Evolutionary conservation across 2,888 invertebrate genomes (phyloP).

Genomic region (Mimumesa dahlbomi): DNA sequence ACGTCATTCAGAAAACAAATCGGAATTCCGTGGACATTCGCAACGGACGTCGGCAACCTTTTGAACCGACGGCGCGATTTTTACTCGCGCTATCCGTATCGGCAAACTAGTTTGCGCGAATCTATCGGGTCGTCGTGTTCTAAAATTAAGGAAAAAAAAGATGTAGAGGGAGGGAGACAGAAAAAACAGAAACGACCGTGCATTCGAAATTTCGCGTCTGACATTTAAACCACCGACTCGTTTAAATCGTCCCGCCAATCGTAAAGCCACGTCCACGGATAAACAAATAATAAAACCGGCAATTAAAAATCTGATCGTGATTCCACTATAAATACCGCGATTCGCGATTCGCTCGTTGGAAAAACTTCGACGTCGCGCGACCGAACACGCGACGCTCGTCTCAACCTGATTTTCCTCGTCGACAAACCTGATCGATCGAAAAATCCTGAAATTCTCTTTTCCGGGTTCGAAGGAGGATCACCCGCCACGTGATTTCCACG

Average conservation of each 20-base stretch:
- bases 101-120: background rate
- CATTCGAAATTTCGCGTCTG: background rate
- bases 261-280: background rate
- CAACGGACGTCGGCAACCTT: too few relatives aligned
- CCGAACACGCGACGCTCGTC: background rate
- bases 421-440: too few relatives aligned
- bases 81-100: too few relatives aligned
- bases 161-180: too few relatives aligned
- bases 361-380: background rate
- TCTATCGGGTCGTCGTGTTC: background rate
- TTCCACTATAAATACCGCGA: background rate
- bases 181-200: too few relatives aligned
- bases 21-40: background rate
- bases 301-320: background rate
- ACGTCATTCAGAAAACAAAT: too few relatives aligned
- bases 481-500: too few relatives aligned
- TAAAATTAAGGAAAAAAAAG: too few relatives aligned
- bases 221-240: conserved; percentile 1
- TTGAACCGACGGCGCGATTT: too few relatives aligned
- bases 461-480: too few relatives aligned
- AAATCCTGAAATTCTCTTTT: too few relatives aligned
- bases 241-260: background rate
- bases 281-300: background rate
- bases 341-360: background rate
- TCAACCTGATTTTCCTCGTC: background rate